A percentile compares a stretch with the other conserved stretches of the same genome.
Conservation (phyloP, 2,888 invertebrate genomes). For the Thecophora atra region DNA sequence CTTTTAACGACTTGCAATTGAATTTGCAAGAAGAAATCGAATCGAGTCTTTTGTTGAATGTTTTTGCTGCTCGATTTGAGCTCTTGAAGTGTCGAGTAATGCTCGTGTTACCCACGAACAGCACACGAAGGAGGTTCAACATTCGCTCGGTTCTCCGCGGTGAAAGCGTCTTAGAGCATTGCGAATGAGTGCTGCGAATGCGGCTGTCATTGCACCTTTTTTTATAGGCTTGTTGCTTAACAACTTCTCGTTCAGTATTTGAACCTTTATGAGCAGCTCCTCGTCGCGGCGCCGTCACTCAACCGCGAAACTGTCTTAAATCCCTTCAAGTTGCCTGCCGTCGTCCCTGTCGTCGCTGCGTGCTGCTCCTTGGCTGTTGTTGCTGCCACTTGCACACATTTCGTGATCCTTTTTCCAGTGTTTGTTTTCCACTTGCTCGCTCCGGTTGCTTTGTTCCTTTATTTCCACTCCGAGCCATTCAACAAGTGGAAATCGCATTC, state of each 20-base stretch:
- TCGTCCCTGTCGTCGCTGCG: background rate
- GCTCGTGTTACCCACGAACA: too few species aligned
- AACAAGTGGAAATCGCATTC: conserved; percentile 57
- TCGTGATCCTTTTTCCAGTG: conserved; percentile 35
- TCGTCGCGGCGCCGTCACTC: too few species aligned
- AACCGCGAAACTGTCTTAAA: conserved; percentile 18
- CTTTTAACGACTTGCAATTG: too few species aligned
- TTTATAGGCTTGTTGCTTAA: conserved; percentile 21
- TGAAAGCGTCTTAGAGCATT: too few species aligned
- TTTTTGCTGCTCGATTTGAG: too few species aligned
- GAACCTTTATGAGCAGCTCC: conserved; percentile 25
- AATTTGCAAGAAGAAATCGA: too few species aligned
- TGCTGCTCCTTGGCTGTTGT: conserved; percentile 24
- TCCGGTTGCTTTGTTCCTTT: background rate
- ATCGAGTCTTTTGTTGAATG: too few species aligned
- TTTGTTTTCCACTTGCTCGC: conserved; percentile 36
- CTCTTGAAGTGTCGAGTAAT: too few species aligned
- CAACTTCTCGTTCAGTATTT: conserved; percentile 18
- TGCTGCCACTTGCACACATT: conserved; percentile 1
- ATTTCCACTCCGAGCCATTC: conserved; percentile 44
- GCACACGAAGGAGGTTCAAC: too few species aligned
- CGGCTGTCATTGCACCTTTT: conserved; percentile 32
- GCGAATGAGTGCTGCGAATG: background rate
- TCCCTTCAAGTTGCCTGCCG: background rate
- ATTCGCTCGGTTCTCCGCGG: too few species aligned